phyloP scores from a whole-genome alignment of 2,888 invertebrate species.

The Crematogaster levior region DNA sequence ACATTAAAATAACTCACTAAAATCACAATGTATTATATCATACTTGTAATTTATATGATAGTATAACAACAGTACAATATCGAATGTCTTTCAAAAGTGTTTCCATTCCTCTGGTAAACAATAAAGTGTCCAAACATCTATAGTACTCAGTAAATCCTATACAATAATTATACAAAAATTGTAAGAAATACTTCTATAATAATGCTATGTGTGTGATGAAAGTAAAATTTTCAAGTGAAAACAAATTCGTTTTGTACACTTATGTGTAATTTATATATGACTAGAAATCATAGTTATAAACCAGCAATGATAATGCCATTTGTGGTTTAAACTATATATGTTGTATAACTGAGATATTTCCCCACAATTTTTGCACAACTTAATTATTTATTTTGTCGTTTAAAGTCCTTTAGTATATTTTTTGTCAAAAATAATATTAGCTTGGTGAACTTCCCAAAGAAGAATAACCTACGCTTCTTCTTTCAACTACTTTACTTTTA shows the following conservation, averaged over 20 bases:
- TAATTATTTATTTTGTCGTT: constrained; percentile 30
- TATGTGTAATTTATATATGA: constrained; percentile 73
- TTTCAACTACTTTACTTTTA: constrained; percentile 6
- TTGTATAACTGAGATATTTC: constrained; percentile 38
- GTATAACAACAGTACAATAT: constrained; percentile 59
- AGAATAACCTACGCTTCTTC: constrained; percentile 8
- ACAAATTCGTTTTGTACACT: constrained; percentile 36
- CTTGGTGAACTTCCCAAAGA: constrained; percentile 21
- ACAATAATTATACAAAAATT: constrained; percentile 58
- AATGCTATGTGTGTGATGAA: constrained; percentile 36
- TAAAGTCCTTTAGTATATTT: constrained; percentile 27
- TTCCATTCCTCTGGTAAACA: constrained; percentile 65
- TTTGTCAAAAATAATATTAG: constrained; percentile 29
- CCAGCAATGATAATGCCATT: constrained; percentile 50
- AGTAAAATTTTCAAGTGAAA: constrained; percentile 58
- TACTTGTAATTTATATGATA: neutral
- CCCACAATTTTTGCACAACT: constrained; percentile 25
- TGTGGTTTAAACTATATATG: constrained; percentile 37
- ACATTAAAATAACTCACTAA: neutral
- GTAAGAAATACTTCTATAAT: constrained; percentile 74
- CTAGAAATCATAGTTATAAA: constrained; percentile 77
- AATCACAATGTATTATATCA: neutral
- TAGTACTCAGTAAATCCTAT: constrained; percentile 64
- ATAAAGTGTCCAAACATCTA: constrained; percentile 74
- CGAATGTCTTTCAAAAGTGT: constrained; percentile 50